Percentiles rank a stretch among this genome's conserved stretches.
phyloP scores from a whole-genome alignment of 2,113 vertebrate genomes.

The Callithrix jacchus region DNA sequence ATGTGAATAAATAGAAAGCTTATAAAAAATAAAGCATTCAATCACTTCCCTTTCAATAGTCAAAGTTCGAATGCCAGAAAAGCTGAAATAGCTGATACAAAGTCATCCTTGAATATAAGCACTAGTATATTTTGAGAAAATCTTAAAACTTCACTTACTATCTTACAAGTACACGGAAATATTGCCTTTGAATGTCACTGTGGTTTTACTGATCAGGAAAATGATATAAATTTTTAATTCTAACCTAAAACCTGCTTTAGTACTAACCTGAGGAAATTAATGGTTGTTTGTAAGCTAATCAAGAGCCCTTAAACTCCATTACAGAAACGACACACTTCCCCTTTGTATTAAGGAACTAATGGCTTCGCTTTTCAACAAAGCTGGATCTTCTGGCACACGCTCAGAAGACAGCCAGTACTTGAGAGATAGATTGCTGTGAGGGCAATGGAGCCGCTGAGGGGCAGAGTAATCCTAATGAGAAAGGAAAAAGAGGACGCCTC shows the following conservation, averaged over 20 bases:
- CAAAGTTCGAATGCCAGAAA: conserved; percentile 32
- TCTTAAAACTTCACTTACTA: neutral
- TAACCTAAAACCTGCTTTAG: conserved; percentile 18
- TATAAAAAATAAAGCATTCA: neutral
- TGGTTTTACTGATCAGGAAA: neutral
- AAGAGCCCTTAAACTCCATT: neutral
- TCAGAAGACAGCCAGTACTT: neutral
- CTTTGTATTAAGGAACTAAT: neutral
- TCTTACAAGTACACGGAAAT: neutral
- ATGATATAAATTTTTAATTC: neutral
- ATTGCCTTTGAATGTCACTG: neutral
- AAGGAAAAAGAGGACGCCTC: neutral
- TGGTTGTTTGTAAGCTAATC: neutral
- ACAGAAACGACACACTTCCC: neutral
- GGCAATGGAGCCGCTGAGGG: neutral
- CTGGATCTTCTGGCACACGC: neutral
- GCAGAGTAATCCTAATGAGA: conserved; percentile 14
- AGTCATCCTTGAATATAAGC: neutral
- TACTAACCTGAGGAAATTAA: neutral
- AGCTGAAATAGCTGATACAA: conserved; percentile 8
- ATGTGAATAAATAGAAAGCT: conserved; percentile 42
- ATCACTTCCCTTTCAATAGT: conserved; percentile 47
- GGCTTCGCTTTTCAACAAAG: conserved; percentile 8
- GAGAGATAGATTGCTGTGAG: neutral
- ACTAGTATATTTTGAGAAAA: neutral